Conservation (phyloP, 2,797 vertebrate species). For the Rhabdomys pumilio region DNA sequence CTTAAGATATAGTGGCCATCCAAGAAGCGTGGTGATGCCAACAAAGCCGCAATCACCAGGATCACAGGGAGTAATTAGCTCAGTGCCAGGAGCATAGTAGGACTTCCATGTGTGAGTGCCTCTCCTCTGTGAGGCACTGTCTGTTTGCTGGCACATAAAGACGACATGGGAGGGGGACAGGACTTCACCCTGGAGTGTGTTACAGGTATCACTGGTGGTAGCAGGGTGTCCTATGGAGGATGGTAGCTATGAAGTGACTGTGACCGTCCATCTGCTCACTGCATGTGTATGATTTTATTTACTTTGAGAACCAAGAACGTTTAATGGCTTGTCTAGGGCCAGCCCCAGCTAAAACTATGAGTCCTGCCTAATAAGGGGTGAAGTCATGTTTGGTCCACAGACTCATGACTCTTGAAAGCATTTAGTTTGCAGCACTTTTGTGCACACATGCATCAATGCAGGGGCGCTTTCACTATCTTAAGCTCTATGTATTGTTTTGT, state of each 20-base stretch:
- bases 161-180: fast-evolving
- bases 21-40: not conserved
- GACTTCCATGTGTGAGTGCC: not conserved
- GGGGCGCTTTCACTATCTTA: not conserved
- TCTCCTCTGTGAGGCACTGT: not conserved
- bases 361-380: conserved; percentile 36
- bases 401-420: conserved; percentile 43
- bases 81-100: fast-evolving
- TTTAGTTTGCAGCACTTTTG: not conserved
- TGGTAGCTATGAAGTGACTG: not conserved
- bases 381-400: conserved; percentile 17
- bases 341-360: not conserved
- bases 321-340: conserved; percentile 22
- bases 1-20: not conserved
- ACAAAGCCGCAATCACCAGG: fast-evolving
- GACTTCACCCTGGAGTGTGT: not conserved
- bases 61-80: too few relatives aligned
- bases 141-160: not conserved
- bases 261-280: not conserved
- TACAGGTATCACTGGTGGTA: not conserved
- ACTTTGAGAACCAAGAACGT: not conserved
- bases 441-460: not conserved
- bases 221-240: not conserved
- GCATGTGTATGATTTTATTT: not conserved
- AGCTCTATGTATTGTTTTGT: not conserved